phyloP scores from a whole-genome alignment of 2,888 invertebrate genomes.

The Drosophila bunnanda region DNA sequence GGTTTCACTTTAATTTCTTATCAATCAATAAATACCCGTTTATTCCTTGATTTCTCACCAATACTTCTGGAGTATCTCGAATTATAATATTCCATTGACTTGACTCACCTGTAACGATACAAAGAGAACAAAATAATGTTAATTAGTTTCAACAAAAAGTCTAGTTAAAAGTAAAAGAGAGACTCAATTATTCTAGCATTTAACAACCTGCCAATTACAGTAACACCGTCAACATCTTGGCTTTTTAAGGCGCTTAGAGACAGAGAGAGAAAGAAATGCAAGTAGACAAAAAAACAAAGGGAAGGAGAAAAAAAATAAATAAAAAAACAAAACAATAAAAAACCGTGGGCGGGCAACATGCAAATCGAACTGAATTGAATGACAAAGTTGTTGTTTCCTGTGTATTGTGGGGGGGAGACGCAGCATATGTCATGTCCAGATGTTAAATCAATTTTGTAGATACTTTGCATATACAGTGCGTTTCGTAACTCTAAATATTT shows the following conservation, averaged over 20 bases:
- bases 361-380: constrained; percentile 60
- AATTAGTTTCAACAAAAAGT: constrained; percentile 40
- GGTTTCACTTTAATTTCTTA: not conserved
- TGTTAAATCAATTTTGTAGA: constrained; percentile 35
- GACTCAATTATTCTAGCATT: constrained; percentile 29
- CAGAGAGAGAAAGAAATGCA: constrained; percentile 21
- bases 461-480: constrained; percentile 43
- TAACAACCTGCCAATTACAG: constrained; percentile 23
- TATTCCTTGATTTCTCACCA: not conserved
- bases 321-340: constrained; percentile 6
- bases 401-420: constrained; percentile 8
- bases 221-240: constrained; percentile 12
- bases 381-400: constrained; percentile 30
- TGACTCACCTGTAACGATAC: constrained; percentile 59
- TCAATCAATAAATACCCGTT: constrained; percentile 9
- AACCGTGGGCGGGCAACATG: constrained; percentile 65
- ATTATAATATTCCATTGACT: constrained; percentile 23
- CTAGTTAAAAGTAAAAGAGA: not conserved
- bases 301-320: not conserved
- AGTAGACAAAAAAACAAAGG: not conserved
- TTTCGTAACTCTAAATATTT: not conserved
- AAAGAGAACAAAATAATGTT: constrained; percentile 21
- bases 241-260: constrained; percentile 55
- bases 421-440: constrained; percentile 42
- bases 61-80: not conserved